phyloP scores from a whole-genome alignment of 1,140 invertebrate genomes.

The Cephus cinctus region DNA sequence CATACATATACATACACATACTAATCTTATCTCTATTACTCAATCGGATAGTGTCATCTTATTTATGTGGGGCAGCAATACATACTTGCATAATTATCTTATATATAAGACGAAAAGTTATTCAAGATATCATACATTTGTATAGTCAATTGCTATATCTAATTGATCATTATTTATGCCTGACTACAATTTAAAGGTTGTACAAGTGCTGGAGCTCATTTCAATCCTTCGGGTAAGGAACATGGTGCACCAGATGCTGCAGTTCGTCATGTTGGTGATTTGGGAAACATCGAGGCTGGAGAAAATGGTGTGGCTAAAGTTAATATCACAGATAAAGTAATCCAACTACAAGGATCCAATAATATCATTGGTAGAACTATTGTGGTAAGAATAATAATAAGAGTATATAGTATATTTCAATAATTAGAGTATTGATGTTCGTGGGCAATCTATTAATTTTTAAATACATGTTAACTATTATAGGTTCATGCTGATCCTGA shows the following conservation, averaged over 20 bases:
- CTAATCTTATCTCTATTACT: too few relatives aligned
- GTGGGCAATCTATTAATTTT: slow-evolving; percentile 13
- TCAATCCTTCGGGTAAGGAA: slow-evolving; percentile 83
- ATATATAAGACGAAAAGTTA: too few relatives aligned
- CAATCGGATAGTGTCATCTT: too few relatives aligned
- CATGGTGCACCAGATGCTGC: slow-evolving; percentile 81
- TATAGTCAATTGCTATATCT: too few relatives aligned
- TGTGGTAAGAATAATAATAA: slow-evolving; percentile 62
- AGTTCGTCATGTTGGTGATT: slow-evolving; percentile 85
- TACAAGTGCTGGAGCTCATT: slow-evolving; percentile 92
- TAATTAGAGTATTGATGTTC: slow-evolving; percentile 6
- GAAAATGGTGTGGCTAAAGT: slow-evolving; percentile 74
- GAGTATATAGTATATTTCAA: slow-evolving; percentile 6
- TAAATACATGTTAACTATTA: slow-evolving; percentile 14
- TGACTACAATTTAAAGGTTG: slow-evolving; percentile 78
- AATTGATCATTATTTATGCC: too few relatives aligned
- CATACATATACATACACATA: too few relatives aligned
- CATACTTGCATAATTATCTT: too few relatives aligned
- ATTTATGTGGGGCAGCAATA: too few relatives aligned
- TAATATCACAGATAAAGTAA: slow-evolving; percentile 71
- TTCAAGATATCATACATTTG: too few relatives aligned
- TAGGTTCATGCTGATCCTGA: slow-evolving; percentile 89
- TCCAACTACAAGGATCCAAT: slow-evolving; percentile 73
- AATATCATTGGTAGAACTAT: slow-evolving; percentile 87
- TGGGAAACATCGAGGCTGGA: slow-evolving; percentile 84